Evolutionary conservation across 2,113 vertebrate species (phyloP).

Genomic region (Choloepus hoffmanni): DNA sequence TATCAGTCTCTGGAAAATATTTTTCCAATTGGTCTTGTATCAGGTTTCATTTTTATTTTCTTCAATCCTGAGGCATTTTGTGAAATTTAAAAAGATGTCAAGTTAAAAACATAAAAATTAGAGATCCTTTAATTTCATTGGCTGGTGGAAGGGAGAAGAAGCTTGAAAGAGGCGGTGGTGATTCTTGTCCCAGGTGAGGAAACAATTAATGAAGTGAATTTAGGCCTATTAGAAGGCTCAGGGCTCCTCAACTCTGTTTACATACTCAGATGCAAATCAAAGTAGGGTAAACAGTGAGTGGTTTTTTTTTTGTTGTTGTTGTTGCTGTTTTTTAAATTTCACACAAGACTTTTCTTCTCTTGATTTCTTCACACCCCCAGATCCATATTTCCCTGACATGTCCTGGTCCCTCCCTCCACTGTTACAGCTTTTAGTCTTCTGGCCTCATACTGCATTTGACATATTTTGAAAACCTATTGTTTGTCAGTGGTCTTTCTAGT

Average conservation of each 20-base stretch:
- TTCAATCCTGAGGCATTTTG: slow-evolving; percentile 36
- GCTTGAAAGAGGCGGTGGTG: neutral
- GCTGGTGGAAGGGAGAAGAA: neutral
- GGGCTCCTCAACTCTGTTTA: neutral
- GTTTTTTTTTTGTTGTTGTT: neutral
- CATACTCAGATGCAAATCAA: neutral
- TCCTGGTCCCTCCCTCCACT: neutral
- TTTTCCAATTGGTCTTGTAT: neutral
- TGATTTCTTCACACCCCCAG: neutral
- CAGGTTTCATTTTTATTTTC: neutral
- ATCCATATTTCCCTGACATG: neutral
- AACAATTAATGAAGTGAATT: neutral
- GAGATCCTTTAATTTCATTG: neutral
- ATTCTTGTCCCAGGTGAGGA: neutral
- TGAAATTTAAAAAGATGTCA: slow-evolving; percentile 55
- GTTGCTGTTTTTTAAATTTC: neutral
- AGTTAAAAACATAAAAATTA: neutral
- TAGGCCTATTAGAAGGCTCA: neutral
- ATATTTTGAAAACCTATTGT: slow-evolving; percentile 46
- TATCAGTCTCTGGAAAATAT: slow-evolving; percentile 7
- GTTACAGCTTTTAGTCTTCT: neutral
- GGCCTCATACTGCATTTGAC: neutral
- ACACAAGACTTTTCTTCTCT: neutral
- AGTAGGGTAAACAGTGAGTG: neutral
- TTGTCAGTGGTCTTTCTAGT: slow-evolving; percentile 69